Evolutionary conservation across 2,113 vertebrate species (phyloP), one percentile per base, ranked within the genome.

Genomic region (Nothobranchius furzeri): DNA sequence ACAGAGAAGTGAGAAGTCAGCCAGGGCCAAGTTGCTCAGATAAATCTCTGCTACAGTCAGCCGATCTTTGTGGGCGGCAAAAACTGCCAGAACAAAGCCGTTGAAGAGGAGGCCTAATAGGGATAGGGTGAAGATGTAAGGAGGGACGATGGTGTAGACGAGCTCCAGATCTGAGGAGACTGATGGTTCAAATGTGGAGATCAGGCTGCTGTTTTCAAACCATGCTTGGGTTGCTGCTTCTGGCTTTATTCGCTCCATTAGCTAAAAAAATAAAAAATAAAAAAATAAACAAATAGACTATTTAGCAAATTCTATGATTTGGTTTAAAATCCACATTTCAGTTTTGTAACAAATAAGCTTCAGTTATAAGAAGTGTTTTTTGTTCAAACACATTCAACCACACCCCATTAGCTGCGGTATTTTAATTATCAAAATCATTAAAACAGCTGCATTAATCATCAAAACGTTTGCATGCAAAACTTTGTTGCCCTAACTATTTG

Each of bases 31-130:
- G 79, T 97, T 99, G 47, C 93, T 92, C 62, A 99, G 85, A 83
- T 98, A 99, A 87, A 98, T 92, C 87, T 99, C 97, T 0, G 96
- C 93, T 43, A 98, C 92, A 0, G 94, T 95, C 87, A 95, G 93
- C 3, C 63, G 85, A 67, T 87, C 94, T 67, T 87, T 94, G 73
- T 98, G 94, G 53, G 93, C 76, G 7, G 90, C 80, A 76, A 95
- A 94, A n/a, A 98, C 86, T 0, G 60, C 78, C 59, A 98, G 91
- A n/a, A 98, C 94, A 12, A 97, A 96, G 43, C 75, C 10, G 68
- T 98, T 99, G 61, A 95, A 94, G 5, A 95, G 50, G 2, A 91
- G 60, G 1, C 95, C 95, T 2, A 93, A 25, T 15, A 92, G 3
- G 62, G 94, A 94, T 45, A 96, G 60, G 56, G 86, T 71, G 92